phyloP scores from a whole-genome alignment of 2,888 invertebrate genomes.

The Lampropteryx suffumata region DNA sequence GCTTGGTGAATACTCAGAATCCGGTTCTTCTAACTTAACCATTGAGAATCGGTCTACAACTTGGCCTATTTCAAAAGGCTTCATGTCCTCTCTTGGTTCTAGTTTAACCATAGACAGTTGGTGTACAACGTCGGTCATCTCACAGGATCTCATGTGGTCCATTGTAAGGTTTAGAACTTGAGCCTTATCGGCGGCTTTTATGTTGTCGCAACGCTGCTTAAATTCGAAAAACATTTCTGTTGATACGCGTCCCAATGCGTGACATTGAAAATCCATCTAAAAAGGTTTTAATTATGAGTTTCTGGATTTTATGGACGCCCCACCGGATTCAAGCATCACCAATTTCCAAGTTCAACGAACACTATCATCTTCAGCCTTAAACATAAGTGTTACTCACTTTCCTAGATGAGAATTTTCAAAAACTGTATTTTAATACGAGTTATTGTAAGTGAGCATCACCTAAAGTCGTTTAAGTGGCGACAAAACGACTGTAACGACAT shows the following conservation, averaged over 20 bases:
- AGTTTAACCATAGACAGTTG: conserved; percentile 7
- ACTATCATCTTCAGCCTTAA: conserved; percentile 10
- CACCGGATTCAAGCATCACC: conserved; percentile 13
- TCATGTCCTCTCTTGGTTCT: not conserved
- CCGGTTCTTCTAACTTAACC: conserved; percentile 8
- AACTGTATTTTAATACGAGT: not conserved
- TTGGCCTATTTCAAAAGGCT: conserved; percentile 1
- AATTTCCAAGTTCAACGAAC: conserved; percentile 8
- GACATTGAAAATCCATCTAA: conserved; percentile 5
- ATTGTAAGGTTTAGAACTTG: conserved; percentile 2
- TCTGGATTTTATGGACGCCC: not conserved
- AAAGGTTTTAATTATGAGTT: conserved; percentile 4
- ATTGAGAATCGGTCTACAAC: not conserved
- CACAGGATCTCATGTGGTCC: conserved; percentile 8
- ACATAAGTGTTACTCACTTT: conserved; percentile 6
- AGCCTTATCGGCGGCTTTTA: not conserved
- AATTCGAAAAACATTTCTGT: conserved; percentile 6
- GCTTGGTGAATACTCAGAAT: conserved; percentile 24
- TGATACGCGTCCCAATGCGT: conserved; percentile 1
- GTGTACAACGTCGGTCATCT: conserved; percentile 1
- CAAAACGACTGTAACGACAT: conserved; percentile 29
- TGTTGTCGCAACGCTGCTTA: not conserved
- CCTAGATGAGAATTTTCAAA: not conserved
- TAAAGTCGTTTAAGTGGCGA: conserved; percentile 3
- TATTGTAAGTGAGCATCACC: conserved; percentile 6